Conservation (phyloP, 2,797 vertebrate genomes). For the Siniperca scherzeri region DNA sequence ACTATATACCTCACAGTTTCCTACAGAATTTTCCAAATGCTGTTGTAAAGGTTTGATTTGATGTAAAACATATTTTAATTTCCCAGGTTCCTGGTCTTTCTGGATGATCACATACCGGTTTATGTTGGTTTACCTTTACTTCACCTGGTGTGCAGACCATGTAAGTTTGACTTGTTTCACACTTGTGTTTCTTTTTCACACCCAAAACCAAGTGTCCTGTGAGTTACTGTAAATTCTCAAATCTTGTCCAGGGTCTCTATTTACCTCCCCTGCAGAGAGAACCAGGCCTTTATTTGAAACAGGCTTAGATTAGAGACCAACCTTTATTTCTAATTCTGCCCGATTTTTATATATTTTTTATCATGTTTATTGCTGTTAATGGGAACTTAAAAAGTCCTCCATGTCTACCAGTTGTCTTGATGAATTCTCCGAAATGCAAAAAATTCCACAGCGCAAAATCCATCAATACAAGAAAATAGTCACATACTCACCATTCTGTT, state of each 20-base stretch:
- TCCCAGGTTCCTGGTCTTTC: constrained; percentile 94
- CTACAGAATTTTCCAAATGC: background rate
- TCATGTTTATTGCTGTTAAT: too few relatives aligned
- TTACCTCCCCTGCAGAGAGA: background rate
- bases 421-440: too few relatives aligned
- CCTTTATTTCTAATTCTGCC: too few relatives aligned
- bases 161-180: constrained; percentile 80
- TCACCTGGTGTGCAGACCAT: constrained; percentile 90
- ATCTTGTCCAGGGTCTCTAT: background rate
- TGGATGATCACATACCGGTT: constrained; percentile 90
- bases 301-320: background rate
- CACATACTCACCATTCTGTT: too few relatives aligned
- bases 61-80: constrained; percentile 12
- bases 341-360: too few relatives aligned
- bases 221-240: background rate
- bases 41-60: background rate
- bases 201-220: background rate
- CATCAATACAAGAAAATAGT: too few relatives aligned
- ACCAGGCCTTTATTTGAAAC: background rate
- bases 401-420: too few relatives aligned
- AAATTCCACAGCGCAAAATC: too few relatives aligned
- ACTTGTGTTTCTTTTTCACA: background rate
- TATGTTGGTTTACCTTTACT: constrained; percentile 92
- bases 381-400: too few relatives aligned
- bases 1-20: background rate